Percentiles rank a stretch among this genome's conserved stretches.
These are phyloP conservation scores for Periophthalmus magnuspinnatus DNA, from an alignment of 2,797 vertebrate genomes.

Conservation along the genomic window DNA sequence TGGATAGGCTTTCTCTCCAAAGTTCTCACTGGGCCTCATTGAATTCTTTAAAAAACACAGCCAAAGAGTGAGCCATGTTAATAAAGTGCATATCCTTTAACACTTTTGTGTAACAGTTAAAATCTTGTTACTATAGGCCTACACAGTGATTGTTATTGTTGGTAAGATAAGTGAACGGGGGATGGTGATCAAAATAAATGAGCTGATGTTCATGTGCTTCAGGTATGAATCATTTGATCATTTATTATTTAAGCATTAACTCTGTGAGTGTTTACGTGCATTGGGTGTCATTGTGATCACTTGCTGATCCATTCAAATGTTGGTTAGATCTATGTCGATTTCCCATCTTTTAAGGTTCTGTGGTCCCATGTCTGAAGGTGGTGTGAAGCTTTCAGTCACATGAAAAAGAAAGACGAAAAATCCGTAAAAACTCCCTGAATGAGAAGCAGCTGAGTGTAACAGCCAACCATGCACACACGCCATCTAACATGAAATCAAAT, in stretches of 20 bases:
- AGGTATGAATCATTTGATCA: conserved; percentile 10
- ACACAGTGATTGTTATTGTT: conserved; percentile 1
- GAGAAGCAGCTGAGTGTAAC: conserved; percentile 61
- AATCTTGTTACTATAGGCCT: not conserved
- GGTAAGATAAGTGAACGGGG: not conserved
- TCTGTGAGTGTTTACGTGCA: not conserved
- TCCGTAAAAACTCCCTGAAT: conserved; percentile 55
- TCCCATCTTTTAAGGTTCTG: conserved; percentile 45
- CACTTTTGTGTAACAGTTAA: conserved; percentile 34
- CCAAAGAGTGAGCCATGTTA: conserved; percentile 63
- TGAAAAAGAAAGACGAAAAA: conserved; percentile 37
- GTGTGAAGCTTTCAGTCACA: conserved; percentile 55
- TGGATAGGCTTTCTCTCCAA: conserved; percentile 75
- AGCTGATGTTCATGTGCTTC: not conserved
- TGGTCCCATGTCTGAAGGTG: conserved; percentile 45
- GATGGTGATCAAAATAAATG: not conserved
- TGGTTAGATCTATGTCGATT: conserved; percentile 19
- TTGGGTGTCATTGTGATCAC: conserved; percentile 7
- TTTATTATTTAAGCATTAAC: conserved; percentile 11
- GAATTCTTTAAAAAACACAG: conserved; percentile 74
- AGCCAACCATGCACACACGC: conserved; percentile 62
- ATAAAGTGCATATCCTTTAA: conserved; percentile 65
- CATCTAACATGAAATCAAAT: conserved; percentile 74
- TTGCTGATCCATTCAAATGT: not conserved
- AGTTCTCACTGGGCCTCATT: conserved; percentile 75